Evolutionary conservation across 2,797 vertebrate genomes (phyloP).

Genomic region (Poecilia picta): DNA sequence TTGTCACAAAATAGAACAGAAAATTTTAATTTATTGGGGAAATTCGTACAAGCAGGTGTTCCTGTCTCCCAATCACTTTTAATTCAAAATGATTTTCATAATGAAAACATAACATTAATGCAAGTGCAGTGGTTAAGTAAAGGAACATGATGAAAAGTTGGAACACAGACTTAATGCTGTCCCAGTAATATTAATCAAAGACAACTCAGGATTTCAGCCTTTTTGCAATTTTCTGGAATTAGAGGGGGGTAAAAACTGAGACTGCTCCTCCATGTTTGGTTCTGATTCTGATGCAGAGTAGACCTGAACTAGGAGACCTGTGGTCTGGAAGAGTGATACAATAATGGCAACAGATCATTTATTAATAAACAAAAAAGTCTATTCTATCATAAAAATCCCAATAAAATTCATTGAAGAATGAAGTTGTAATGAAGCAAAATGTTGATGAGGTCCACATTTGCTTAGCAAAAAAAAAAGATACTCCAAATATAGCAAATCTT

Average conservation of each 20-base stretch:
- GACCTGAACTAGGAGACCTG: neutral
- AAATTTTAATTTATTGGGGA: neutral
- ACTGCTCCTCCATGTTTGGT: neutral
- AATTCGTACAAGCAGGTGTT: neutral
- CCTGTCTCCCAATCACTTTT: neutral
- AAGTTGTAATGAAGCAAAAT: neutral
- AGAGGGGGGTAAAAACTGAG: neutral
- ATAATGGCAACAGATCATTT: neutral
- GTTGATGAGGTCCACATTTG: neutral
- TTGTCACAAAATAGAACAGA: neutral
- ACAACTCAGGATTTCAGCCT: neutral
- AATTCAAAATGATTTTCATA: neutral
- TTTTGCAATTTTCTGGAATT: conserved; percentile 1
- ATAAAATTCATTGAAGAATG: neutral
- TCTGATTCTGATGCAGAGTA: neutral
- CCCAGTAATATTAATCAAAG: neutral
- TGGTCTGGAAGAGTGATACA: neutral
- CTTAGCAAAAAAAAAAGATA: neutral
- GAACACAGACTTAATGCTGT: neutral
- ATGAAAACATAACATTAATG: neutral
- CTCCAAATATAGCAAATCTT: neutral
- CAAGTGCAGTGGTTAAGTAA: neutral
- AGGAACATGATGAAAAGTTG: neutral
- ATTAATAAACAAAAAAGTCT: neutral
- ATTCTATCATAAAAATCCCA: neutral